Evolutionary conservation across 2,113 vertebrate genomes (phyloP).

Genomic region (Helogale parvula): DNA sequence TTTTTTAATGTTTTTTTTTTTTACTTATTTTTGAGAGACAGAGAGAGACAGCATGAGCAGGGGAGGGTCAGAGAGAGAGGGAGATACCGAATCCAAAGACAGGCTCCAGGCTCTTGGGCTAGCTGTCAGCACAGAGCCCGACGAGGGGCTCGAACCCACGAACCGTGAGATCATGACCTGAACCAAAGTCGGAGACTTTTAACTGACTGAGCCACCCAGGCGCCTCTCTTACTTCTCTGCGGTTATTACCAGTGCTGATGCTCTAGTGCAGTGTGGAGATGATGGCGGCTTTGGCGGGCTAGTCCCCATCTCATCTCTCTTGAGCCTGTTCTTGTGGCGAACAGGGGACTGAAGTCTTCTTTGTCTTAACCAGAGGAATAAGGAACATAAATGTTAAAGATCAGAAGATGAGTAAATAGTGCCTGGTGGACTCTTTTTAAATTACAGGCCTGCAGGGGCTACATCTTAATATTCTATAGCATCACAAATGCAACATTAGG

Average conservation of each 20-base stretch:
- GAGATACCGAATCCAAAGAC: too few species aligned
- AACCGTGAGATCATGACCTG: too few species aligned
- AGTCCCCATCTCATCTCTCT: not conserved
- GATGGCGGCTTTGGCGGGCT: not conserved
- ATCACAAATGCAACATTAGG: not conserved
- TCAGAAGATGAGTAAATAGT: not conserved
- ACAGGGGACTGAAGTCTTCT: not conserved
- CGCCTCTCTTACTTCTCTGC: not conserved
- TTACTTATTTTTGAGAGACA: too few species aligned
- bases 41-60: too few species aligned
- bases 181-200: too few species aligned
- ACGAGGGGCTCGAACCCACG: too few species aligned
- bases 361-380: not conserved
- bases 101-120: too few species aligned
- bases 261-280: not conserved
- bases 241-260: not conserved
- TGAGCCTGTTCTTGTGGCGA: not conserved
- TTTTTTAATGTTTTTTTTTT: too few species aligned
- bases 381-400: not conserved
- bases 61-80: too few species aligned
- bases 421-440: not conserved
- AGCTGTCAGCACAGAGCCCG: too few species aligned
- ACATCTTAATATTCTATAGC: not conserved
- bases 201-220: too few species aligned
- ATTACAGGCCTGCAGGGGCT: not conserved